These are phyloP conservation scores for Temnothorax curvispinosus DNA, from an alignment of 1,140 invertebrate genomes.

Conservation along the genomic window DNA sequence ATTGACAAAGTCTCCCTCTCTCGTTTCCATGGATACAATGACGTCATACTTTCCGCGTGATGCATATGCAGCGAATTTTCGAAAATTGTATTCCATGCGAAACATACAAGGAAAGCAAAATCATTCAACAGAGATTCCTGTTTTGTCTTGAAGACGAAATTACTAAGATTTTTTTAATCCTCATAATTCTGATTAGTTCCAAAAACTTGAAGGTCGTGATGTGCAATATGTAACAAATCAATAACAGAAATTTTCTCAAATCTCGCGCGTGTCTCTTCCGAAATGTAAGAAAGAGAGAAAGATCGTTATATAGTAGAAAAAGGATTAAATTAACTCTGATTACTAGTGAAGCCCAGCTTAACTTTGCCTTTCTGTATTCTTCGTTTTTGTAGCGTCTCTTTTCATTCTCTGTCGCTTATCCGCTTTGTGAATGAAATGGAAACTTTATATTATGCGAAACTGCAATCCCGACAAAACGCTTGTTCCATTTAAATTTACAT, in stretches of 20 bases:
- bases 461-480: constrained; percentile 4
- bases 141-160: neutral
- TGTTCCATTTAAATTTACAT: neutral
- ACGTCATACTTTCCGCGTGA: constrained; percentile 71
- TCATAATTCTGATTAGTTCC: neutral
- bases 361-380: neutral
- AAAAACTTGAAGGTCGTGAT: neutral
- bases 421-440: constrained; percentile 41
- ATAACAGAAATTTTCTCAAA: constrained; percentile 9
- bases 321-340: constrained; percentile 48
- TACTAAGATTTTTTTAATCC: neutral
- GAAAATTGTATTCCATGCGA: constrained; percentile 5
- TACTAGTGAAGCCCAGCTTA: constrained; percentile 23
- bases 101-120: neutral
- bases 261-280: neutral
- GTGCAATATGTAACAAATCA: neutral
- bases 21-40: constrained; percentile 80
- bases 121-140: neutral
- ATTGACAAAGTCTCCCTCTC: constrained; percentile 59
- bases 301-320: constrained; percentile 13
- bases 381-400: neutral
- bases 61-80: constrained; percentile 31
- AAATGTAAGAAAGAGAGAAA: neutral
- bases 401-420: neutral
- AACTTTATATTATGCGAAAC: constrained; percentile 37